Evolutionary conservation across 1,140 invertebrate species (phyloP).

Genomic region (Latrodectus geometricus): DNA sequence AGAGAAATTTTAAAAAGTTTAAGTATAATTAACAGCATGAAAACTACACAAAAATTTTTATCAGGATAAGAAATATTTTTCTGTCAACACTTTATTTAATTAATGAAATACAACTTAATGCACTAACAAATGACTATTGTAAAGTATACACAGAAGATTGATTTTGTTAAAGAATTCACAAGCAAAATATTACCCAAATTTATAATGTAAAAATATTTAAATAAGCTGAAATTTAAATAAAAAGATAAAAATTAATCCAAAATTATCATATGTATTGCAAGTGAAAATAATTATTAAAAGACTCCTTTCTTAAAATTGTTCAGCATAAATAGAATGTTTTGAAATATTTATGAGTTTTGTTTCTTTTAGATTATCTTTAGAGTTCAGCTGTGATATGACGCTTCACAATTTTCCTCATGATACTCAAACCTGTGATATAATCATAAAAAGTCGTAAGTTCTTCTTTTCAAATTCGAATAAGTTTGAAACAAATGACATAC

Average conservation of each 20-base stretch:
- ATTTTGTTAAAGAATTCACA: no score
- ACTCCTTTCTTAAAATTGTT: background rate
- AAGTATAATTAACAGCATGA: no score
- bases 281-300: background rate
- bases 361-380: slow-evolving; percentile 44
- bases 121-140: no score
- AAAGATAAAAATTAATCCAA: background rate
- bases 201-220: background rate
- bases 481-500: no score
- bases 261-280: background rate
- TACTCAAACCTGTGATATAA: slow-evolving; percentile 52
- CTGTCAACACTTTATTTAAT: no score
- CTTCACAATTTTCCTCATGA: slow-evolving; percentile 52
- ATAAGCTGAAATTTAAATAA: no score
- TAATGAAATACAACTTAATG: no score
- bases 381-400: slow-evolving; percentile 53
- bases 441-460: slow-evolving; percentile 57
- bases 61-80: no score
- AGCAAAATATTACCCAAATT: background rate
- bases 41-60: no score
- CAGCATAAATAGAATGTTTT: background rate
- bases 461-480: no score
- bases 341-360: background rate
- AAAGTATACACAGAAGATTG: no score
- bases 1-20: no score